Evolutionary conservation across 2,797 vertebrate species (phyloP), one percentile per base, ranked within the genome.

Genomic region (Acipenser ruthenus): DNA sequence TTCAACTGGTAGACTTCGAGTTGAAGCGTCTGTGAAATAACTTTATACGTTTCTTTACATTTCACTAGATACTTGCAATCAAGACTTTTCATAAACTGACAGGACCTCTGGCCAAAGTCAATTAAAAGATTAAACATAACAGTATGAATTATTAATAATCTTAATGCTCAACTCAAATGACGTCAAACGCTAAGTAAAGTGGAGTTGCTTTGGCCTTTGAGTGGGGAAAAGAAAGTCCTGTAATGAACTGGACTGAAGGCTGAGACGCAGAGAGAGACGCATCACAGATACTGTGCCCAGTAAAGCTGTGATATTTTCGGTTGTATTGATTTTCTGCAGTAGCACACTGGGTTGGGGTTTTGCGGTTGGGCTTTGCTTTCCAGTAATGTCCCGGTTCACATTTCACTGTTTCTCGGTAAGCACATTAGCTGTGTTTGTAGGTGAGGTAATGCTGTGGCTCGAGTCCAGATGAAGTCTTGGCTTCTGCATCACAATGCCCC

Each of bases 271-370:
- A 48, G 56, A 15, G 55, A 10, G 65, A 48, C 23, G 68, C 71
- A 70, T 50, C 68, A 73, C 69, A 70, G 62, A 62, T 15, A 8
- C 67, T 65, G 62, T 56, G 62, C 47, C 50, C 61, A 66, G 65
- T 55, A 66, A 56, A 66, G 5, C 50, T 56, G 13, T 58, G 4
- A 4, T 10, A 50, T 50, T 72, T 67, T 49, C 61, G 58, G 51
- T 64, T 37, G 60, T 75, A 74, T 75, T 67, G 72, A 75, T 67
- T 49, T 56, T 58, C 58, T 67, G 37, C 68, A 64, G 50, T 64
- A 65, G 59, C 65, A 59, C 70, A 47, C 37, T 71, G 52, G 64
- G 62, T 50, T 48, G 18, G 50, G 62, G 49, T 8, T 58, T 15
- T 53, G 67, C 52, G 58, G 50, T 61, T 56, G 50, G 58, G 59